Conservation (phyloP, 2,797 vertebrate genomes). For the Lacerta viridis region DNA sequence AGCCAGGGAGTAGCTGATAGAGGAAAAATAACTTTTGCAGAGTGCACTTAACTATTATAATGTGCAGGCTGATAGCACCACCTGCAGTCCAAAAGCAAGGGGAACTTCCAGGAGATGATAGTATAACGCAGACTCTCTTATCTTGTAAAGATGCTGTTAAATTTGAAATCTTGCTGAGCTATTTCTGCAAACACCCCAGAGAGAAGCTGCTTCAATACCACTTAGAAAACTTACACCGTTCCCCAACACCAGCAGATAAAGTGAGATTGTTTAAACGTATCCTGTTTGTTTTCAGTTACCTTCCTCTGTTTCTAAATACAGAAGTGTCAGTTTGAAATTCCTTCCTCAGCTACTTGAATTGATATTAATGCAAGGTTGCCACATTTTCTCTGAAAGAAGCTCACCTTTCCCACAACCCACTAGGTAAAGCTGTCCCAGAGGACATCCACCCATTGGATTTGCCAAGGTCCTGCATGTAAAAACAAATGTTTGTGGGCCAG, state of each 20-base stretch:
- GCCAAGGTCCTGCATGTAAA: no score
- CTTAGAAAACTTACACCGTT: background rate
- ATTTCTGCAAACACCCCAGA: background rate
- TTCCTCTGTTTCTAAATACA: background rate
- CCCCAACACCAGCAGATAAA: background rate
- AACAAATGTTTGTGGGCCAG: no score
- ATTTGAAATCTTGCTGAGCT: background rate
- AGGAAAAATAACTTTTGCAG: background rate
- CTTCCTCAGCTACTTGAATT: background rate
- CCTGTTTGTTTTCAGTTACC: background rate
- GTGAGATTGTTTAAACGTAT: background rate
- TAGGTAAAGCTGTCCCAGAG: no score
- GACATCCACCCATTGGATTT: no score
- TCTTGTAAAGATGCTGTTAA: background rate
- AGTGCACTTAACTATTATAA: background rate
- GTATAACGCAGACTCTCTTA: background rate
- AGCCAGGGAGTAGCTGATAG: background rate
- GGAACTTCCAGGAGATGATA: background rate
- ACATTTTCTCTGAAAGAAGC: background rate
- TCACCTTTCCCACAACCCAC: no score
- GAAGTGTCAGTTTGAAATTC: no score
- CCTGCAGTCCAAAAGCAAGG: background rate
- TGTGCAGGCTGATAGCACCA: conserved; percentile 19
- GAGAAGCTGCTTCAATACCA: background rate
- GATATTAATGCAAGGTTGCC: background rate